These are phyloP conservation scores for Allolobophora icterica DNA, from an alignment of 2,888 invertebrate genomes.

Conservation along the genomic window DNA sequence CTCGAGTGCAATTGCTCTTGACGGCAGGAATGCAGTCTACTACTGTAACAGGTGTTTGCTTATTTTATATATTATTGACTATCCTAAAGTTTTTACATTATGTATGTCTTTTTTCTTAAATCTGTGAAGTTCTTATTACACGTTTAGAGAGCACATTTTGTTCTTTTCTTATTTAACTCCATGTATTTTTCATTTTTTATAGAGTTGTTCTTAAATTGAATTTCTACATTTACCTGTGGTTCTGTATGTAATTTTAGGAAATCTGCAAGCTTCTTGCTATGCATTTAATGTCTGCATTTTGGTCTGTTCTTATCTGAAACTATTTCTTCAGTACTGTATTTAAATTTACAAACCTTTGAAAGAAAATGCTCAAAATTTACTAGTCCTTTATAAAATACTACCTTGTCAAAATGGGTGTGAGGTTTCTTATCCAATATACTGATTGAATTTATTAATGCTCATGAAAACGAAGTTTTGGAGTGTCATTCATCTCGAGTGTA, in stretches of 20 bases:
- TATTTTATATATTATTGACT: neutral
- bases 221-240: neutral
- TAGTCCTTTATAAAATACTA: neutral
- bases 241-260: neutral
- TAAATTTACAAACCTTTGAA: no score
- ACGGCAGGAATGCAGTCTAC: conserved; percentile 88
- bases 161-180: no score
- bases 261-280: no score
- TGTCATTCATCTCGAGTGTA: neutral
- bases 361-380: no score
- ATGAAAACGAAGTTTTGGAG: no score
- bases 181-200: neutral
- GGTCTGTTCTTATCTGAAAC: no score
- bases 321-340: no score
- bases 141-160: no score
- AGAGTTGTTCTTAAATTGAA: neutral
- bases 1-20: conserved; percentile 85
- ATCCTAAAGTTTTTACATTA: neutral
- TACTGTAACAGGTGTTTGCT: conserved; percentile 81
- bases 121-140: no score
- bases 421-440: neutral
- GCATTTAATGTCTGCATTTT: no score
- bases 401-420: neutral
- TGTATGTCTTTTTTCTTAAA: neutral
- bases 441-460: neutral